Conservation (phyloP, 2,797 vertebrate species). For the Xiphophorus birchmanni region DNA sequence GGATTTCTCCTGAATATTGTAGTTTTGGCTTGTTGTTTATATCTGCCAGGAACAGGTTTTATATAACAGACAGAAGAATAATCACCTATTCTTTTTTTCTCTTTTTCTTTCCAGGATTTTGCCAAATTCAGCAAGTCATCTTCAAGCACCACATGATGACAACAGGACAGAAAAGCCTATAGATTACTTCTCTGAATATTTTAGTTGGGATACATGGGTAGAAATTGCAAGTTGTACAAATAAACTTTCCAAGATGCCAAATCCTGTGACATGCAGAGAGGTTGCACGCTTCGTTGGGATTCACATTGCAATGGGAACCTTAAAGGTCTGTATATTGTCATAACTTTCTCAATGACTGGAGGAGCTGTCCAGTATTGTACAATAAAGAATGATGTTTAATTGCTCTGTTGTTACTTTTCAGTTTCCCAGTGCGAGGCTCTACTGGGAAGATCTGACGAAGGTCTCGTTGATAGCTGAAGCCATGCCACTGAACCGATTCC, state of each 20-base stretch:
- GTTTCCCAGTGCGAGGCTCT: slow-evolving; percentile 82
- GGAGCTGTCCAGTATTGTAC: background rate
- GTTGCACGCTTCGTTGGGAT: slow-evolving; percentile 83
- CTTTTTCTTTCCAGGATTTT: slow-evolving; percentile 35
- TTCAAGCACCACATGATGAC: slow-evolving; percentile 18
- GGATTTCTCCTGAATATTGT: background rate
- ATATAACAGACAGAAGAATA: background rate
- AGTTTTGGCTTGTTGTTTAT: background rate
- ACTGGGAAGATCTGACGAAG: slow-evolving; percentile 83
- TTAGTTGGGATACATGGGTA: slow-evolving; percentile 79
- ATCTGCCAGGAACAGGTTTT: background rate
- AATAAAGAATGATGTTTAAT: background rate
- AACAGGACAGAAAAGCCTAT: slow-evolving; percentile 62
- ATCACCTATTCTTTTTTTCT: background rate
- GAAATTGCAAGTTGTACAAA: slow-evolving; percentile 76
- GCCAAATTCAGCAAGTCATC: slow-evolving; percentile 19
- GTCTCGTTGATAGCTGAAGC: slow-evolving; percentile 81
- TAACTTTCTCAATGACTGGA: background rate
- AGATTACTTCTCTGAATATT: slow-evolving; percentile 80
- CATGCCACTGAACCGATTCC: slow-evolving; percentile 76
- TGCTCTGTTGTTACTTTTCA: slow-evolving; percentile 46
- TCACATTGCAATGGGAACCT: slow-evolving; percentile 86
- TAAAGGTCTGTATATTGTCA: slow-evolving; percentile 76
- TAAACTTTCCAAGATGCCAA: slow-evolving; percentile 52
- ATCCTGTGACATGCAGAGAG: slow-evolving; percentile 70